These are phyloP conservation scores for Psittacula derbiana DNA, from an alignment of 2,797 vertebrate genomes.

Conservation along the genomic window DNA sequence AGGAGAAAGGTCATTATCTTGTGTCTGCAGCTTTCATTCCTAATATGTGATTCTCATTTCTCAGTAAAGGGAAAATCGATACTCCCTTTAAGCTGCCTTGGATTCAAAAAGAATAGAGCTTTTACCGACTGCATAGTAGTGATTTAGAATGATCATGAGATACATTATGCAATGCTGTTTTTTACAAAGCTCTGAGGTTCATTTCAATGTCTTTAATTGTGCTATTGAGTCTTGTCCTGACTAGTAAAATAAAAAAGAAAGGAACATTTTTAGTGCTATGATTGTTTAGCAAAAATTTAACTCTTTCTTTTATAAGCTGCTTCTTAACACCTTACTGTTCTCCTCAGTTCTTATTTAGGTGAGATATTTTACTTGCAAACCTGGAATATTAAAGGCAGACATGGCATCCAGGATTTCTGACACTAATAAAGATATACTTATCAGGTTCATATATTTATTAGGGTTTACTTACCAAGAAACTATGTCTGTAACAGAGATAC, in stretches of 20 bases:
- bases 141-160: slow-evolving; percentile 42
- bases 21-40: slow-evolving; percentile 60
- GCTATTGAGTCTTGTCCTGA: neutral
- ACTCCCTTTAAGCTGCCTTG: slow-evolving; percentile 65
- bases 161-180: slow-evolving; percentile 20
- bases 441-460: neutral
- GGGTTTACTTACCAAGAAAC: neutral
- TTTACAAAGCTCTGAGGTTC: slow-evolving; percentile 28
- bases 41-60: slow-evolving; percentile 72
- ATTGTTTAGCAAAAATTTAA: neutral
- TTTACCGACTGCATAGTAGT: slow-evolving; percentile 25
- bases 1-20: slow-evolving; percentile 70
- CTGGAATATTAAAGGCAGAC: neutral
- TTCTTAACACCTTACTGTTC: neutral
- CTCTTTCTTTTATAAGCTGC: neutral
- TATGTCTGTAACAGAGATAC: neutral
- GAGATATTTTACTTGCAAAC: neutral
- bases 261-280: neutral
- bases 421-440: neutral
- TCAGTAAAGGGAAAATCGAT: slow-evolving; percentile 75
- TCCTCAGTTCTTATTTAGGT: neutral
- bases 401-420: neutral
- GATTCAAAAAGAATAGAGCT: slow-evolving; percentile 58
- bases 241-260: neutral
- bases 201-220: slow-evolving; percentile 26